A percentile compares a stretch with the other conserved stretches of the same genome.
These are phyloP conservation scores for Notolepis coatsorum DNA, from an alignment of 2,797 vertebrate genomes.

Conservation along the genomic window DNA sequence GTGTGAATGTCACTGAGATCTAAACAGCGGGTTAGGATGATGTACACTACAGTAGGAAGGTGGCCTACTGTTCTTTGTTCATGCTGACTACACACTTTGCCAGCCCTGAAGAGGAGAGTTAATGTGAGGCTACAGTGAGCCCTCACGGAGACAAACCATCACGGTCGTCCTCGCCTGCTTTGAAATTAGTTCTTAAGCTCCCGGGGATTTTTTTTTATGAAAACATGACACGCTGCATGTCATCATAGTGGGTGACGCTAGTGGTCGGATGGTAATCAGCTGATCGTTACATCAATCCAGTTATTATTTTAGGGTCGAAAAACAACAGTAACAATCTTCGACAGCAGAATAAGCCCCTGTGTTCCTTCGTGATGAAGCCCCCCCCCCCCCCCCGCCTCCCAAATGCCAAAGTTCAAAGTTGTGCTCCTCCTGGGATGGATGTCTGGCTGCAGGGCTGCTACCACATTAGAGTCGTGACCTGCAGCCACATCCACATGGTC, in stretches of 20 bases:
- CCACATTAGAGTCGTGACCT: no score
- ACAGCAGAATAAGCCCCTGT: no score
- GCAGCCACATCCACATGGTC: no score
- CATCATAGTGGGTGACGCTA: neutral
- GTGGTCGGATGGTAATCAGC: neutral
- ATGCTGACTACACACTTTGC: slow-evolving; percentile 5
- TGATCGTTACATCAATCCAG: neutral
- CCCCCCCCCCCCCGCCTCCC: neutral
- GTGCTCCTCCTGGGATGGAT: no score
- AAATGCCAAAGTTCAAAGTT: neutral
- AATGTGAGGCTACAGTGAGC: neutral
- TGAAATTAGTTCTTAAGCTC: neutral
- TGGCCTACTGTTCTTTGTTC: neutral
- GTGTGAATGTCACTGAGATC: slow-evolving; percentile 46
- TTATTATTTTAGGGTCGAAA: neutral
- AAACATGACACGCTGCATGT: no score
- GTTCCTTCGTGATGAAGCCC: neutral
- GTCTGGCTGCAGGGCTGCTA: no score
- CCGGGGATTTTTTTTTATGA: no score
- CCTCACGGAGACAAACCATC: no score
- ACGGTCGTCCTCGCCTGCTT: no score
- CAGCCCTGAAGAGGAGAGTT: neutral
- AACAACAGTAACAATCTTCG: neutral
- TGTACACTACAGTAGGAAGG: neutral
- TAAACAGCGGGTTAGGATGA: slow-evolving; percentile 27